Conservation (phyloP, 2,888 invertebrate genomes). For the Morpho deidamia region DNA sequence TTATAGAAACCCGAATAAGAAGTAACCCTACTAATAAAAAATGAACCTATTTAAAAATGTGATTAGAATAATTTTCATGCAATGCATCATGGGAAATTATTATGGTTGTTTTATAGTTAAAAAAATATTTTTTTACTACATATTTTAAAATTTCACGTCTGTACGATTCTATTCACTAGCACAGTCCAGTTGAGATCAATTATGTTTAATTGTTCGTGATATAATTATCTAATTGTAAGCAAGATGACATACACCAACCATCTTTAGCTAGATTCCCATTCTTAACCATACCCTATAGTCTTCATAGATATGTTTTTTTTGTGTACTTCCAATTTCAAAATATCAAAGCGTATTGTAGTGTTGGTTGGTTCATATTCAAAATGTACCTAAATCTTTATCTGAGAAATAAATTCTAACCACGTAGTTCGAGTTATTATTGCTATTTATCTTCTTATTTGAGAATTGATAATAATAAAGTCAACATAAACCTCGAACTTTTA, state of each 20-base stretch:
- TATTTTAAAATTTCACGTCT: neutral
- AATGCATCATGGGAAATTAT: no score
- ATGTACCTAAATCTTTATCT: no score
- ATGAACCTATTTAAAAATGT: no score
- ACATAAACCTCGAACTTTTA: conserved; percentile 11
- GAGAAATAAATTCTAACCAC: neutral
- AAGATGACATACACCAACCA: conserved; percentile 31
- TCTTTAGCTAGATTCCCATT: neutral
- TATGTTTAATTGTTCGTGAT: conserved; percentile 71
- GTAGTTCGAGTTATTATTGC: neutral
- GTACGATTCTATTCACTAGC: conserved; percentile 1
- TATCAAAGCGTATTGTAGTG: no score
- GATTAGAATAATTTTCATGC: no score
- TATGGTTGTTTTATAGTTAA: no score
- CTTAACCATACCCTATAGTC: conserved; percentile 1
- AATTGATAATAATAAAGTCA: conserved; percentile 10
- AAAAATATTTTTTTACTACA: neutral
- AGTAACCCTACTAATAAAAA: no score
- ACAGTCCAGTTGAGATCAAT: conserved; percentile 62
- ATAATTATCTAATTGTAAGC: conserved; percentile 68
- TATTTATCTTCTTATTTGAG: conserved; percentile 1
- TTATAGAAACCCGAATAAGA: no score
- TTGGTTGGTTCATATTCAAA: no score
- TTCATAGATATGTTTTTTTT: no score
- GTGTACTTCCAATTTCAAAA: no score